phyloP scores from a whole-genome alignment of 30 jellyfish, hydroid and myxozoan species.

The Pelagia noctiluca region DNA sequence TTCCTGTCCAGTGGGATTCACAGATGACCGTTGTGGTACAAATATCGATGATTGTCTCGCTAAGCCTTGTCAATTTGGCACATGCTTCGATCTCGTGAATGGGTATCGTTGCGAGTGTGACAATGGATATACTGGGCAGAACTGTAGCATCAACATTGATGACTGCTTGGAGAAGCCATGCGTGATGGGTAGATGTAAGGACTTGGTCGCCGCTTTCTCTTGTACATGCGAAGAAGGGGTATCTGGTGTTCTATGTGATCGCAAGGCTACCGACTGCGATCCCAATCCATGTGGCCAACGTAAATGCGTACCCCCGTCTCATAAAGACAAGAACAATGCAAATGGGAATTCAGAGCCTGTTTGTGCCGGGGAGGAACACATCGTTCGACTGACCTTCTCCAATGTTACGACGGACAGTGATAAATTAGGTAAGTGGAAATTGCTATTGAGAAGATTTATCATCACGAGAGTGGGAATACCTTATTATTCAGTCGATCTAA shows the following conservation, averaged over 20 bases:
- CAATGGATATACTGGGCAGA: conserved; percentile 58
- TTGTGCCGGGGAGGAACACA: conserved; percentile 14
- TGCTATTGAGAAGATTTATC: conserved; percentile 1
- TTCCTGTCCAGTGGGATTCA: conserved; percentile 60
- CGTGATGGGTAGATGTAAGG: conserved; percentile 17
- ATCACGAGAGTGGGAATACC: conserved; percentile 35
- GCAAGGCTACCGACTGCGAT: not conserved
- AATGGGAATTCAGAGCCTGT: not conserved
- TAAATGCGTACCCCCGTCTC: conserved; percentile 31
- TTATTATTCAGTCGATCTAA: conserved; percentile 33
- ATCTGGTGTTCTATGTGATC: conserved; percentile 21
- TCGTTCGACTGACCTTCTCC: not conserved
- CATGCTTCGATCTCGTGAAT: conserved; percentile 68
- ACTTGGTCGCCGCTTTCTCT: conserved; percentile 23
- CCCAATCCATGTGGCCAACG: conserved; percentile 2
- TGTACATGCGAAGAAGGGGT: conserved; percentile 14
- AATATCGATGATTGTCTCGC: conserved; percentile 59
- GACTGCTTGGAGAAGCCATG: conserved; percentile 19
- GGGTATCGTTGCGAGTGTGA: conserved; percentile 69
- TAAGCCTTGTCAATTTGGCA: conserved; percentile 64
- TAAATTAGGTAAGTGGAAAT: not conserved
- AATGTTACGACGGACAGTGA: not conserved
- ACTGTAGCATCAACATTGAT: conserved; percentile 44
- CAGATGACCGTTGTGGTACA: conserved; percentile 62
- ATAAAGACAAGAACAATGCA: not conserved